Percentiles rank a stretch among this genome's conserved stretches.
These are phyloP conservation scores for Zeus faber DNA, from an alignment of 2,113 vertebrate genomes.

Conservation along the genomic window DNA sequence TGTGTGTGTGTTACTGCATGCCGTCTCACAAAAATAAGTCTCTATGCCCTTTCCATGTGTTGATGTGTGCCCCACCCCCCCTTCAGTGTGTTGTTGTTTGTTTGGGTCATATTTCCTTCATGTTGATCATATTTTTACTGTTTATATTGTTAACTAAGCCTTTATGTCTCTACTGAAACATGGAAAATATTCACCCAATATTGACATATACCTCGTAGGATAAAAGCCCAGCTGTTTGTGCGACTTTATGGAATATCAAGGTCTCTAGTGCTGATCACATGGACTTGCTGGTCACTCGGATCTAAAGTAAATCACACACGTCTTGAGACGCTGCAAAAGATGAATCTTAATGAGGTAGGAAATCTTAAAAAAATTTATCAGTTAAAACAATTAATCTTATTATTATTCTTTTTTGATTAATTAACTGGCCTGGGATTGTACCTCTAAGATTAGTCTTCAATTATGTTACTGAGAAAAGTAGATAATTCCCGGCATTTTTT, in stretches of 20 bases:
- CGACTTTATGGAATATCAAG: slow-evolving; percentile 10
- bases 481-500: no score
- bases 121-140: slow-evolving; percentile 24
- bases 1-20: slow-evolving; percentile 59
- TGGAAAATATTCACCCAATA: slow-evolving; percentile 21
- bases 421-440: no score
- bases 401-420: no score
- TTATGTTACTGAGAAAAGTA: no score
- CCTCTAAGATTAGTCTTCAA: no score
- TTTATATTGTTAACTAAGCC: slow-evolving; percentile 31
- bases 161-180: slow-evolving; percentile 17
- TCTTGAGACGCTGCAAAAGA: no score
- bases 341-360: no score
- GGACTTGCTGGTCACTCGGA: no score
- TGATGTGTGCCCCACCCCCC: slow-evolving; percentile 10
- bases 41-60: slow-evolving; percentile 37
- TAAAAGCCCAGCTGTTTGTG: slow-evolving; percentile 4
- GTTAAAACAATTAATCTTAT: no score
- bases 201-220: slow-evolving; percentile 23
- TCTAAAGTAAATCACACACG: no score
- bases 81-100: slow-evolving; percentile 22
- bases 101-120: slow-evolving; percentile 36
- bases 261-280: slow-evolving; percentile 3
- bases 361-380: no score
- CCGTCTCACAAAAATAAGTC: slow-evolving; percentile 46